Evolutionary conservation across 2,888 invertebrate genomes (phyloP), one percentile per base, ranked within the genome.

Genomic region (Dendrolimus pini): DNA sequence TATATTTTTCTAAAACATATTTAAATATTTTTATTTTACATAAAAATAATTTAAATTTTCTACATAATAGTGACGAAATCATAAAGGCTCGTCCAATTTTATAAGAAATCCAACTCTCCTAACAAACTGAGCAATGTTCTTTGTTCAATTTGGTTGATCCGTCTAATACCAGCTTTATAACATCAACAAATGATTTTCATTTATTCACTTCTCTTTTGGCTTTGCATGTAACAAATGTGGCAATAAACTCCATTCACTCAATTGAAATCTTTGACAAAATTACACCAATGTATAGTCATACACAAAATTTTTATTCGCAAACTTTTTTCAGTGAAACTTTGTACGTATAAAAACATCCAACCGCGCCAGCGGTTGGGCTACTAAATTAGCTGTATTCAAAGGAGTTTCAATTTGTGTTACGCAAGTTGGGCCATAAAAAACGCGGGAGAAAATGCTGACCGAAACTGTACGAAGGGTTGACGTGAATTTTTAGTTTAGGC

Each of bases 301-400:
- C 12, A 47, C 9, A 47, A 56, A 54, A 54, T 66, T 69, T 70
- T 72, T 65, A 71, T 65, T 65, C 56, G 53, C 55, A 62, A 74
- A 74, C 68, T 74, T 72, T 65, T 58, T 59, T 61, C 67, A 55
- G 57, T 64, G 64, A 70, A 77, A 75, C 67, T 77, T 76, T 68
- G 60, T 54, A 61, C 65, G 62, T 65, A 71, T 68, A 75, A 75
- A 78, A 68, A 65, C 66, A 60, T 61, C 57, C 66, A 61, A 58
- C 66, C 47, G 9, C 47, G 47, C 47, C 65, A 59, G 63, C 56
- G 63, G 58, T 61, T 66, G 67, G 47, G 65, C 69, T 70, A 76
- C 74, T 79, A 81, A 82, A 83, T 82, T 82, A 82, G 76, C 72
- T 71, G 72, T 78, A 78, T 82, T 82, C 81, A 80, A 80, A 78